Base-by-base conservation (phyloP, 2,113 vertebrate genomes). In the Caretta caretta region DNA sequence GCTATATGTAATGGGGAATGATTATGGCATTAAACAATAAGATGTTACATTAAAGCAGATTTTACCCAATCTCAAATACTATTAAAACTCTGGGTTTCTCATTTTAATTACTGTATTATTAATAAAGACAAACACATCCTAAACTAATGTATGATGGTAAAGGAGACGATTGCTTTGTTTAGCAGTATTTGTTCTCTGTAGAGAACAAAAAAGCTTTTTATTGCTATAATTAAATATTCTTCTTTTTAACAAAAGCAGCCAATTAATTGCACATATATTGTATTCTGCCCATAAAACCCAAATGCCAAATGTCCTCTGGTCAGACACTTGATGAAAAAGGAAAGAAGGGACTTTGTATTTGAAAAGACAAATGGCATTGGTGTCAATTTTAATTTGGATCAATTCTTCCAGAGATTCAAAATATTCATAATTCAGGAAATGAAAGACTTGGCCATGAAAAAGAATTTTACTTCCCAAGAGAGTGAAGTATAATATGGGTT, bases 191-290 rank as follows among this genome's bases (percentile, higher is more conserved):
- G 82, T 83, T 94, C 85, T 94, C 93, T 94, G 35, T 9, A 83
- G 89, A 95, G 92, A 95, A 92, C 86, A 96, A 97, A 72, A 72
- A 97, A 94, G 51, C 75, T 56, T 95, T 95, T 96, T 96, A 83
- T 87, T 62, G 87, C 95, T 91, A 83, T 88, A 82, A 96, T 97
- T 94, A 97, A 95, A 95, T 89, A 95, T 59, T 93, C 69, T 86
- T 95, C 62, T 92, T 97, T 88, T 94, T 96, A 53, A 96, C 86
- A 95, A 97, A 97, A 90, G 56, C 69, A 96, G 48, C 85, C 88
- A 96, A 95, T 96, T 97, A 97, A 90, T 88, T 88, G 76, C 85
- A 91, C 31, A 38, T 96, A 84, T 84, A 75, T 94, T 89, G 62
- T 81, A 92, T 75, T 53, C n/a, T 91, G 57, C 49, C 51, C 78